Conservation (phyloP, 2,113 vertebrate species). For the Cryptotis parvus region DNA sequence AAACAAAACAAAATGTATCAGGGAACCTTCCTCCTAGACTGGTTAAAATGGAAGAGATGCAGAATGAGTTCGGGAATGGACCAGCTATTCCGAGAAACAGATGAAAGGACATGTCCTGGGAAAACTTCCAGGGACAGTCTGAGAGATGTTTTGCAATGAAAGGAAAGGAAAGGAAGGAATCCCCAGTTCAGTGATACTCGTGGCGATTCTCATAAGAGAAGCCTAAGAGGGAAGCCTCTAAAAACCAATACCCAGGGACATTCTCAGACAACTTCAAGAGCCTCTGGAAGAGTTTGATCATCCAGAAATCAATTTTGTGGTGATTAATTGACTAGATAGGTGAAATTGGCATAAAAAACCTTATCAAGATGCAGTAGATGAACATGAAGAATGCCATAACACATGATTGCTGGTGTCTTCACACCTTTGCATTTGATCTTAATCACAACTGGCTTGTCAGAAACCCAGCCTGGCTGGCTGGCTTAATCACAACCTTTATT, state of each 20-base stretch:
- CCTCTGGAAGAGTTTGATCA: constrained; percentile 8
- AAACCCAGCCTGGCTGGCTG: too few species aligned
- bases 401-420: not conserved
- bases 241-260: not conserved
- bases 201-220: not conserved
- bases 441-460: too few species aligned
- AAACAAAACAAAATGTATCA: too few species aligned
- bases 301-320: constrained; percentile 28
- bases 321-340: not conserved
- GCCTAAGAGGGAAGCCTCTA: not conserved
- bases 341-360: not conserved
- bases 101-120: not conserved
- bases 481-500: too few species aligned
- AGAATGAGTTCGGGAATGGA: not conserved
- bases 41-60: not conserved
- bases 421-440: not conserved
- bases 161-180: constrained; percentile 32
- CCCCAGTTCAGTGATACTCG: not conserved
- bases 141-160: constrained; percentile 21
- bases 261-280: constrained; percentile 15
- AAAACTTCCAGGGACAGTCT: not conserved
- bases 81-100: constrained; percentile 11
- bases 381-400: not conserved
- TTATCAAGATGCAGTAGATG: not conserved
- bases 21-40: not conserved